A percentile compares a stretch with the other conserved stretches of the same genome.
phyloP scores from a whole-genome alignment of 2,888 invertebrate genomes.

The Limnephilus rhombicus region DNA sequence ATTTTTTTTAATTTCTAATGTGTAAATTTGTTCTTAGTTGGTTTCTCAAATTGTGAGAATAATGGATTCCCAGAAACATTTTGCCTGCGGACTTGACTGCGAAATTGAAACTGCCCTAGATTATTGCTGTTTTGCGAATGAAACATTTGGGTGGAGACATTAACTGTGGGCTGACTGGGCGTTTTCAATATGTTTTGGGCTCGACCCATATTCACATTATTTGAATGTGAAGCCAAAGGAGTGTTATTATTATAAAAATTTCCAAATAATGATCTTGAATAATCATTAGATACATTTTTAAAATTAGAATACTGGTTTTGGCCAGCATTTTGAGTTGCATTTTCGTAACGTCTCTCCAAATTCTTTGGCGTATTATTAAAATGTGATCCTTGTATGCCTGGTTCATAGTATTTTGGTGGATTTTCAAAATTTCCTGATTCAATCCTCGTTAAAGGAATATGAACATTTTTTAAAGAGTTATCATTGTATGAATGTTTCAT shows the following conservation, averaged over 20 bases:
- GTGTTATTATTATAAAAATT: background rate
- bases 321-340: background rate
- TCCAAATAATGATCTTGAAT: conserved; percentile 1
- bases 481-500: background rate
- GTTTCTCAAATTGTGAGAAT: conserved; percentile 13
- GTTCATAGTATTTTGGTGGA: background rate
- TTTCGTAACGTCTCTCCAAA: background rate
- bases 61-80: background rate
- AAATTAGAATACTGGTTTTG: background rate
- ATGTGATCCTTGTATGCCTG: background rate
- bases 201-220: background rate
- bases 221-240: background rate
- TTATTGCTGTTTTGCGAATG: background rate
- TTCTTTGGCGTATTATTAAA: background rate
- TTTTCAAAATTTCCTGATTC: background rate
- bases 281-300: background rate
- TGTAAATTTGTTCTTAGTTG: background rate
- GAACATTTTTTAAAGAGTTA: background rate
- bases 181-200: background rate
- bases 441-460: background rate
- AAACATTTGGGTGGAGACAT: background rate
- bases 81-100: background rate
- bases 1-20: background rate
- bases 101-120: background rate
- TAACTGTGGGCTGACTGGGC: background rate